Base-by-base conservation (phyloP, 2,113 vertebrate species). In the Abramis brama region DNA sequence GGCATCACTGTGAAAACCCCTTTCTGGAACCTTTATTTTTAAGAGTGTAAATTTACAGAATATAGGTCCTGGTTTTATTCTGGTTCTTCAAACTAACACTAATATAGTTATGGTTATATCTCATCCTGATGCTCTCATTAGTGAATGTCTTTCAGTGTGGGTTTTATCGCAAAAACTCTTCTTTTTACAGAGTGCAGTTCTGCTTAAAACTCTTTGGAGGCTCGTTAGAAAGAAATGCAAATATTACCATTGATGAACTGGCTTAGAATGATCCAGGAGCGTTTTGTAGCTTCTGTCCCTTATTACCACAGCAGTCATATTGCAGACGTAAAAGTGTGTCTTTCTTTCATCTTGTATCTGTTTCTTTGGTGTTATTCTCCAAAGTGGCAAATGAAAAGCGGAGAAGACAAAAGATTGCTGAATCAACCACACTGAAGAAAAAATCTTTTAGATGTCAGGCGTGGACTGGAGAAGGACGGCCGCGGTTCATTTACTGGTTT, bases 171-270 rank as follows among this genome's bases (percentile, higher is more conserved):
- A n/a, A 74, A n/a, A 43, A 13, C 21, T 5, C 55, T 9, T n/a
- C 2, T 89, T 93, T 91, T 91, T 88, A 91, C 90, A 86, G 88
- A 59, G 62, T 50, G 73, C 27, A 83, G 84, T 88, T 90, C 89
- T 90, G 77, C 75, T 10, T 50, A 82, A 79, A 88, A 85, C 71
- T 85, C 83, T 83, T 68, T 81, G 64, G 90, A 79, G 84, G 79
- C 89, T 87, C 87, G 90, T 88, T 90, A 81, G 88, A 10, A 66
- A 76, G 75, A 82, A 12, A 59, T 79, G 84, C 52, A 86, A 88
- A 84, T 81, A 86, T 76, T 77, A 8, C 50, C 12, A 33, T 50
- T 79, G 60, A 88, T 84, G 78, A 82, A 86, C 84, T 85, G 75
- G 70, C 57, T 70, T 50, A 43, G 74, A 89, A 71, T 77, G 39